A percentile compares a stretch with the other conserved stretches of the same genome.
Evolutionary conservation across 2,888 invertebrate genomes (phyloP).

Genomic region (Drosophila kanekoi): DNA sequence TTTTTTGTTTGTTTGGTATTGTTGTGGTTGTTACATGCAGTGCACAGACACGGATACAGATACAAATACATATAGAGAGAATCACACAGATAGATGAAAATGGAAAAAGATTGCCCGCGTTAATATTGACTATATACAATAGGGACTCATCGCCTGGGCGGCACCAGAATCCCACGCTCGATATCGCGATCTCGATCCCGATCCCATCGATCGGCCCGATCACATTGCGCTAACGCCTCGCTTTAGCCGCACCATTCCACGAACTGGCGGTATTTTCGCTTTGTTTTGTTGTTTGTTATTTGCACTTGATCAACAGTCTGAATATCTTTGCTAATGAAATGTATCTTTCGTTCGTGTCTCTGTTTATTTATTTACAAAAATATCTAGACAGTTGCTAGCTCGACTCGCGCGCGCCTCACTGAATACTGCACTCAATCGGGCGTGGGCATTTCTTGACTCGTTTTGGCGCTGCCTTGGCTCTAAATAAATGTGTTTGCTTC

Average conservation of each 20-base stretch:
- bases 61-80: slow-evolving; percentile 20
- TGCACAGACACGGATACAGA: slow-evolving; percentile 34
- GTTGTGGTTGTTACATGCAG: slow-evolving; percentile 21
- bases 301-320: slow-evolving; percentile 46
- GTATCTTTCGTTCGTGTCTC: slow-evolving; percentile 13
- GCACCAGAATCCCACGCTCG: slow-evolving; percentile 51
- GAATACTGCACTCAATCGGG: slow-evolving; percentile 30
- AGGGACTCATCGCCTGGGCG: slow-evolving; percentile 42
- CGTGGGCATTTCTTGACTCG: slow-evolving; percentile 45
- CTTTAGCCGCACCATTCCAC: slow-evolving; percentile 12
- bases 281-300: neutral
- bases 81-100: slow-evolving; percentile 17
- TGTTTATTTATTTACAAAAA: slow-evolving; percentile 52
- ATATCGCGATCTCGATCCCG: slow-evolving; percentile 42
- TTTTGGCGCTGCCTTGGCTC: slow-evolving; percentile 27
- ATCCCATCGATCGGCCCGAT: slow-evolving; percentile 45
- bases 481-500: slow-evolving; percentile 15
- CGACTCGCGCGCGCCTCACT: slow-evolving; percentile 36
- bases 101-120: slow-evolving; percentile 40
- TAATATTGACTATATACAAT: slow-evolving; percentile 52
- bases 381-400: slow-evolving; percentile 11
- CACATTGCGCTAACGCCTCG: slow-evolving; percentile 25
- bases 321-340: slow-evolving; percentile 10
- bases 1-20: slow-evolving; percentile 1
- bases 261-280: neutral